A percentile compares a stretch with the other conserved stretches of the same genome.
These are phyloP conservation scores for Erebia epiphron DNA, from an alignment of 2,888 invertebrate species.

Conservation along the genomic window DNA sequence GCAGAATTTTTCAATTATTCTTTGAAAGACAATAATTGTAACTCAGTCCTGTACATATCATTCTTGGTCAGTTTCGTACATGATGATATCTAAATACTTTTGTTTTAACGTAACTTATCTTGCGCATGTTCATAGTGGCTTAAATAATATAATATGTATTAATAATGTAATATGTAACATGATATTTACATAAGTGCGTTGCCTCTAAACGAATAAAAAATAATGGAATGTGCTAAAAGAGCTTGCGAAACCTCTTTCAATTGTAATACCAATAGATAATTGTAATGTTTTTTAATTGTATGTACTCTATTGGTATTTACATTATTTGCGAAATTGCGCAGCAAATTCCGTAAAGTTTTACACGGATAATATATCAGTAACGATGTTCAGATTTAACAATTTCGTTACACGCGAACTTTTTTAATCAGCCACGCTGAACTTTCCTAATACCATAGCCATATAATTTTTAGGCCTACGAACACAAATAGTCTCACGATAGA, in stretches of 20 bases:
- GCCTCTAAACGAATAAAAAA: no score
- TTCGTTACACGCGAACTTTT: constrained; percentile 17
- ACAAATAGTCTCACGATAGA: not conserved
- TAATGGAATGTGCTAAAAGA: no score
- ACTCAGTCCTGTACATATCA: not conserved
- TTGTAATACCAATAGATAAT: no score
- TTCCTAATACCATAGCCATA: constrained; percentile 9
- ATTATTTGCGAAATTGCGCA: not conserved
- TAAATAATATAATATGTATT: no score
- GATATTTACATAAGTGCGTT: no score
- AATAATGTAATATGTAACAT: no score
- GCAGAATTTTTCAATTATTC: constrained; percentile 37
- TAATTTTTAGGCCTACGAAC: not conserved
- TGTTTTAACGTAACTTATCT: no score
- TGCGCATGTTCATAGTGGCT: no score
- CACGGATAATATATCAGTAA: not conserved
- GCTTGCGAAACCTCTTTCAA: no score
- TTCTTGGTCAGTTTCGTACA: not conserved
- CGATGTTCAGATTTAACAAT: constrained; percentile 1
- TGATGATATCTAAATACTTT: no score
- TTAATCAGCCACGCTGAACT: constrained; percentile 23
- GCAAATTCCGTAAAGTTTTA: not conserved
- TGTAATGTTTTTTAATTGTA: no score
- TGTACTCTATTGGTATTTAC: not conserved
- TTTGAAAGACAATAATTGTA: constrained; percentile 13